A percentile compares a stretch with the other conserved stretches of the same genome.
phyloP scores from a whole-genome alignment of 2,888 invertebrate species.

The Sepiola atlantica region DNA sequence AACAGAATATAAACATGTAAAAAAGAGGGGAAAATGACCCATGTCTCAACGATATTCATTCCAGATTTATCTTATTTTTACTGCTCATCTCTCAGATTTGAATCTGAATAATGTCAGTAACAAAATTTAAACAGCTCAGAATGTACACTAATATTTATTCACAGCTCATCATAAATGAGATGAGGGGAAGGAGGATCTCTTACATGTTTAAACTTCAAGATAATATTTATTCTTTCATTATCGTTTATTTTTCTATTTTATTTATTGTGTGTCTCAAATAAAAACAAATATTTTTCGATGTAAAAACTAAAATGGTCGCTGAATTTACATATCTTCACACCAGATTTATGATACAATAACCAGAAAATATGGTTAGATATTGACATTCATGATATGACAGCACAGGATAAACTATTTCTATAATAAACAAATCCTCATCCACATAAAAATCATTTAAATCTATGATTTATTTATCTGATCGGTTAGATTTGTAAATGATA shows the following conservation, averaged over 20 bases:
- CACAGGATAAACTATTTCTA: not conserved
- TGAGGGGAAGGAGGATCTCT: not conserved
- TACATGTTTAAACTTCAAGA: not conserved
- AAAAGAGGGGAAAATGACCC: too few species aligned
- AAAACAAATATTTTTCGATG: not conserved
- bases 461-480: too few species aligned
- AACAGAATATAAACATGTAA: too few species aligned
- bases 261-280: not conserved
- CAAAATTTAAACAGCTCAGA: not conserved
- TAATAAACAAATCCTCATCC: not conserved
- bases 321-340: not conserved
- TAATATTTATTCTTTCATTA: not conserved
- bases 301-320: not conserved
- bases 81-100: not conserved
- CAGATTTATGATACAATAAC: not conserved
- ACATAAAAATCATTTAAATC: not conserved
- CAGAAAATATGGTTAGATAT: not conserved
- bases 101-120: not conserved
- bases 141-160: not conserved
- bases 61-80: not conserved
- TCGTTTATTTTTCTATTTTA: not conserved
- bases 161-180: not conserved
- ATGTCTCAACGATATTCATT: not conserved
- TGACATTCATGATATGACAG: not conserved
- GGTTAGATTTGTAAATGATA: too few species aligned